phyloP scores from a whole-genome alignment of 2,113 vertebrate species.

The Siniperca chuatsi region DNA sequence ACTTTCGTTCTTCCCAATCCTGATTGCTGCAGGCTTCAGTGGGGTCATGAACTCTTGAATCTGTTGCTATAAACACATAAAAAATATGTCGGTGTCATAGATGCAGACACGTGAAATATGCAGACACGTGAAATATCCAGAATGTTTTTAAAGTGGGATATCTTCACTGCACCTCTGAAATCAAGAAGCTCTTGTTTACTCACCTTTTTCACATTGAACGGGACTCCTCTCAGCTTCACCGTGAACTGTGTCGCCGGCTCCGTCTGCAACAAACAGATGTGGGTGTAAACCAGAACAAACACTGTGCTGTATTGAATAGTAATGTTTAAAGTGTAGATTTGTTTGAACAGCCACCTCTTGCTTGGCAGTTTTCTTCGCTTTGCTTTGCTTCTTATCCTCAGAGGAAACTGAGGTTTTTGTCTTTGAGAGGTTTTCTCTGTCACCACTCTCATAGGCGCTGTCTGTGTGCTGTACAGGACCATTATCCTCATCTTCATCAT shows the following conservation, averaged over 20 bases:
- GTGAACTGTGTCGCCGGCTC: constrained; percentile 86
- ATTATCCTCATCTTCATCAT: constrained; percentile 12
- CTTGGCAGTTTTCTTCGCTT: constrained; percentile 56
- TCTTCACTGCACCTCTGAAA: background rate
- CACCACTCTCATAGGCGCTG: constrained; percentile 28
- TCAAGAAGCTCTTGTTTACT: background rate
- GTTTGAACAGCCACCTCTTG: constrained; percentile 62
- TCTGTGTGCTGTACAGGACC: constrained; percentile 47
- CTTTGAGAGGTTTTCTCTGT: constrained; percentile 53
- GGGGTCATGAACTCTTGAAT: constrained; percentile 92
- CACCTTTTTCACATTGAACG: constrained; percentile 91
- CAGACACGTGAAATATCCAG: background rate
- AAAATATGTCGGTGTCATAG: background rate
- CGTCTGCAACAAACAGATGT: constrained; percentile 56
- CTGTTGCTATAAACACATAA: constrained; percentile 85
- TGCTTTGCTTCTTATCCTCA: constrained; percentile 26
- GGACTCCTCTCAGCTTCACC: constrained; percentile 91
- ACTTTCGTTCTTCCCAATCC: constrained; percentile 87
- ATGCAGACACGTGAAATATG: background rate
- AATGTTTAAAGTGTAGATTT: background rate
- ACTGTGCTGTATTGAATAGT: background rate
- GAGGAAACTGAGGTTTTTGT: constrained; percentile 18
- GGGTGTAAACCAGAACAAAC: background rate
- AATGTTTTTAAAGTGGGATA: background rate
- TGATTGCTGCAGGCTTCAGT: constrained; percentile 90